These are phyloP conservation scores for Coleophora deauratella DNA, from an alignment of 2,888 invertebrate species.

Conservation along the genomic window DNA sequence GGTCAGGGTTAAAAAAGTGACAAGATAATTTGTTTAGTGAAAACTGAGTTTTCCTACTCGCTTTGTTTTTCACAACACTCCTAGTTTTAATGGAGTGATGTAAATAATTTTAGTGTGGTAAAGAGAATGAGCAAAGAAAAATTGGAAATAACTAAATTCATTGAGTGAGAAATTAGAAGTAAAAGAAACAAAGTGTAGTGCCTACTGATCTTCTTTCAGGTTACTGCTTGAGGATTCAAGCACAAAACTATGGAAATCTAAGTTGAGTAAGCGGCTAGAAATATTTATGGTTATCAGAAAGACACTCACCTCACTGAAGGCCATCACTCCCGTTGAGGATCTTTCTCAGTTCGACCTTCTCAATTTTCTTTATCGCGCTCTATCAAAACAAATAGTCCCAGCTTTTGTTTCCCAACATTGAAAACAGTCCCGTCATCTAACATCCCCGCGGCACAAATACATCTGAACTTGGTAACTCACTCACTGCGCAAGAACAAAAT, in stretches of 20 bases:
- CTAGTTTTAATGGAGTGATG: too few relatives aligned
- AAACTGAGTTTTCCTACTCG: too few relatives aligned
- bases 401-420: slow-evolving; percentile 72
- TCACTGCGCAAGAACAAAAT: slow-evolving; percentile 73
- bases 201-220: too few relatives aligned
- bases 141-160: too few relatives aligned
- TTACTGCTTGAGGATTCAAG: too few relatives aligned
- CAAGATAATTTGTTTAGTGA: too few relatives aligned
- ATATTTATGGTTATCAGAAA: slow-evolving; percentile 10
- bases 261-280: too few relatives aligned
- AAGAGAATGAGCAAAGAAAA: too few relatives aligned
- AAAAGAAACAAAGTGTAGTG: neutral
- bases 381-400: slow-evolving; percentile 73
- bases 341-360: slow-evolving; percentile 71
- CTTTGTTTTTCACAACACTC: too few relatives aligned
- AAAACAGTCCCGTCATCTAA: slow-evolving; percentile 70
- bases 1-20: too few relatives aligned
- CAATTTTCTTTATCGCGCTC: slow-evolving; percentile 58
- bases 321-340: slow-evolving; percentile 78
- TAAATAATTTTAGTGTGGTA: too few relatives aligned
- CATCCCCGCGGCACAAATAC: slow-evolving; percentile 69
- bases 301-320: slow-evolving; percentile 84
- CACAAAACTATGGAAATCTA: too few relatives aligned
- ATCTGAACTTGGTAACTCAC: slow-evolving; percentile 67
- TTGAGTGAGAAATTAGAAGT: neutral